Base-by-base conservation (phyloP, 2,888 invertebrate species). In the Aspidiotus rigidus region DNA sequence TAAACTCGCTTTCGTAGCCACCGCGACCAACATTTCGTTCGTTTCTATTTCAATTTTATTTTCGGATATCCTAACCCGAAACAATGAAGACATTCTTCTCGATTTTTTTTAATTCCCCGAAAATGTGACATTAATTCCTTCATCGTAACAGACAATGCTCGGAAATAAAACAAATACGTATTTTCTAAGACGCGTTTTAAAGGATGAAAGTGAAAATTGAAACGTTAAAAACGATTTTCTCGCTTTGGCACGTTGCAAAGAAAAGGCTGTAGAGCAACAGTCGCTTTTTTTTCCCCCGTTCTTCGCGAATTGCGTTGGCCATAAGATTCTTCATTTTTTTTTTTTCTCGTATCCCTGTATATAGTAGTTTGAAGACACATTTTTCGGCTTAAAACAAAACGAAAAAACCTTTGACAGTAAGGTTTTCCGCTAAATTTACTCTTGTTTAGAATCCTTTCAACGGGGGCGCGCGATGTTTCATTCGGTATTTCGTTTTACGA, bases 221-320 rank as follows among this genome's bases (percentile, higher is more conserved):
- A 17, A 57, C 17, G 57, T 57, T 16, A 17, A 57, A 53, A 49
- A 49, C n/a, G 49, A 53, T n/a, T 53, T 53, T 53, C n/a, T 53
- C n/a, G 53, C 53, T 53, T 53, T 53, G 53, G 53, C 53, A 15
- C 53, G 13, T n/a, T 53, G 53, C 2, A 53, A 53, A 53, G n/a
- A 53, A 53, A 53, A n/a, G 53, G 13, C 28, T 28, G 28, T 28
- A 28, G 28, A 28, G 28, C 28, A 28, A 28, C 28, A 28, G 28
- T 28, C 28, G 28, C 28, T 28, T 28, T 28, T 28, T 28, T 28
- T 28, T 28, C 5, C n/a, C n/a, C n/a, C 28, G 28, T 28, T 28
- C 28, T 28, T 28, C 28, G 28, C 28, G 28, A 28, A 28, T 28
- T 28, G 28, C 28, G 28, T 28, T 5, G 28, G 28, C 28, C 28